phyloP scores from a whole-genome alignment of 2,797 vertebrate genomes.

The Lepidocolaptes lacrymiger region DNA sequence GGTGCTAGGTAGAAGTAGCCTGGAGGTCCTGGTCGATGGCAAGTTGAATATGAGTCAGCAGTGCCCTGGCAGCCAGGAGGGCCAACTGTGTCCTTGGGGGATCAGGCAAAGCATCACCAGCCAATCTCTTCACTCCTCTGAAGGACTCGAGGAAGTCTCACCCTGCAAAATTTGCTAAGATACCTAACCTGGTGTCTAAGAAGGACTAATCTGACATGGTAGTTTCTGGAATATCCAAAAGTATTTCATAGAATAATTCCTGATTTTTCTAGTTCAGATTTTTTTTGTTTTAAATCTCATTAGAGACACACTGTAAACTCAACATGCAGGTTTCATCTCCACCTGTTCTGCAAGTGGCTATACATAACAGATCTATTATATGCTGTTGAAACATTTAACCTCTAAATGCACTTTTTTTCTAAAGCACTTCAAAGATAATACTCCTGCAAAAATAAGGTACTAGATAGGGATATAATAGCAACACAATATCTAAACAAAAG shows the following conservation, averaged over 20 bases:
- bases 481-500: neutral
- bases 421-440: neutral
- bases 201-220: neutral
- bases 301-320: neutral
- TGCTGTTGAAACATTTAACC: neutral
- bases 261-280: neutral
- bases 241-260: neutral
- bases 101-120: neutral
- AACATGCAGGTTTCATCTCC: neutral
- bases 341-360: neutral
- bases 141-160: neutral
- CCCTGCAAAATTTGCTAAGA: neutral
- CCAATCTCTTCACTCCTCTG: neutral
- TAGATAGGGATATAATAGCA: neutral
- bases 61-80: too few relatives aligned
- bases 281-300: neutral
- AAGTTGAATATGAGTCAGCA: too few relatives aligned
- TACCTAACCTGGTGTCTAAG: neutral
- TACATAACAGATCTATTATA: neutral
- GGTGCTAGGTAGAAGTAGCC: too few relatives aligned
- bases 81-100: too few relatives aligned
- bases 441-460: neutral
- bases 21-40: rapidly evolving
- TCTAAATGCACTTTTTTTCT: neutral
- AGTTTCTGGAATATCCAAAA: neutral